These are phyloP conservation scores for Argyresthia albistria DNA, from an alignment of 2,888 invertebrate species.

Conservation along the genomic window DNA sequence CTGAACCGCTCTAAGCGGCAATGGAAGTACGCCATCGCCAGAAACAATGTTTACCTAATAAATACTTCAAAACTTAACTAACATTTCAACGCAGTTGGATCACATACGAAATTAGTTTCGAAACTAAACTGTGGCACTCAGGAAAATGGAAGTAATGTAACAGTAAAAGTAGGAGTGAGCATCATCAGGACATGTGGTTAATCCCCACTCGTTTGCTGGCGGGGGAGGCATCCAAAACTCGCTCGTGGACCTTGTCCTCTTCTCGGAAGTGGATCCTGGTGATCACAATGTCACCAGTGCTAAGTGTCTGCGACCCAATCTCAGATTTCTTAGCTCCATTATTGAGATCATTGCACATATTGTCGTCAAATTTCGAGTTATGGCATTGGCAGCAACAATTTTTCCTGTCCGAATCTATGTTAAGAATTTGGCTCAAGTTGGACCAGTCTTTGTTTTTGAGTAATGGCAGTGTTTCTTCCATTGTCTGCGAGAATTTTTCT, in stretches of 20 bases:
- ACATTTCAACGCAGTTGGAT: not conserved
- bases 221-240: constrained; percentile 59
- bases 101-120: constrained; percentile 29
- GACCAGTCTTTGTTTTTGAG: constrained; percentile 70
- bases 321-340: constrained; percentile 59
- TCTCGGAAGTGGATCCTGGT: constrained; percentile 80
- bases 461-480: constrained; percentile 65
- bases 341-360: constrained; percentile 56
- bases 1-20: constrained; percentile 35
- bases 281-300: constrained; percentile 93
- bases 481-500: constrained; percentile 63
- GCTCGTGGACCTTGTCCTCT: constrained; percentile 60
- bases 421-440: constrained; percentile 61
- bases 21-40: not conserved
- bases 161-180: constrained; percentile 23
- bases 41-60: constrained; percentile 3
- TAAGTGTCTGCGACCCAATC: constrained; percentile 86
- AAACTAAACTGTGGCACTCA: constrained; percentile 58
- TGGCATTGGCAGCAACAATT: constrained; percentile 72
- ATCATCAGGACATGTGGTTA: constrained; percentile 61
- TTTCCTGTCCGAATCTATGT: constrained; percentile 52
- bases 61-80: constrained; percentile 5
- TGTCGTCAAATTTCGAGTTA: constrained; percentile 47
- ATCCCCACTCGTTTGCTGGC: constrained; percentile 50
- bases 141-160: constrained; percentile 39